Conservation (phyloP, 2,888 invertebrate species). For the Orchestes rusci region DNA sequence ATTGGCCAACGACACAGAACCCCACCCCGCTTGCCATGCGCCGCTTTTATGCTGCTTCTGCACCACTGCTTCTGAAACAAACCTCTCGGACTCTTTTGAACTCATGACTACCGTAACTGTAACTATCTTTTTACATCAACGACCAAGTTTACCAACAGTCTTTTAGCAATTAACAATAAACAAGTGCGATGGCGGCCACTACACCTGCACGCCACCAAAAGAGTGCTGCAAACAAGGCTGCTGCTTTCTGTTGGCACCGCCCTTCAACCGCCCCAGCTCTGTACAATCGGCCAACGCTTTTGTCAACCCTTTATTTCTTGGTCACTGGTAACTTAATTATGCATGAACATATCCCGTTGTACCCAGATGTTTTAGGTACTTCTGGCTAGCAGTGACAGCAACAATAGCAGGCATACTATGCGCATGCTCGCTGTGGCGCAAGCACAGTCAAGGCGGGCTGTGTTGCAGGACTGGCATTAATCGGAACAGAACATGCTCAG, state of each 20-base stretch:
- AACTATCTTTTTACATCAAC: not conserved
- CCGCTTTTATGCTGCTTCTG: conserved; percentile 34
- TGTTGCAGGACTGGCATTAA: conserved; percentile 44
- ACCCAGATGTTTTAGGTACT: conserved; percentile 43
- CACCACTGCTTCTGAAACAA: conserved; percentile 30
- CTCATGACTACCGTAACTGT: conserved; percentile 39
- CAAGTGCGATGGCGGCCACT: conserved; percentile 57
- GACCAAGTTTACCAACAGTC: not conserved
- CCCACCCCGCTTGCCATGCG: conserved; percentile 37
- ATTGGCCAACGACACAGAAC: conserved; percentile 33
- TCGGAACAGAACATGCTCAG: conserved; percentile 55
- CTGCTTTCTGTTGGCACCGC: conserved; percentile 41
- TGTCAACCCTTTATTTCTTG: conserved; percentile 55
- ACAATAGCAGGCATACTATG: conserved; percentile 63
- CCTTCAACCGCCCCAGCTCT: conserved; percentile 42
- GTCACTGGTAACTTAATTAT: conserved; percentile 54
- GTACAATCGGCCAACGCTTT: conserved; percentile 51
- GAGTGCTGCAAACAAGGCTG: conserved; percentile 64
- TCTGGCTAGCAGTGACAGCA: conserved; percentile 56
- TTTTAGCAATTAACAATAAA: conserved; percentile 49
- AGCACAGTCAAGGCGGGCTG: conserved; percentile 42
- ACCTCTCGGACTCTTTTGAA: conserved; percentile 33
- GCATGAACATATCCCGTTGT: not conserved
- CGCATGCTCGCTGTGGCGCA: conserved; percentile 59
- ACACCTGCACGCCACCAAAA: conserved; percentile 63